phyloP scores from a whole-genome alignment of 2,113 vertebrate genomes.

The Sula dactylatra region DNA sequence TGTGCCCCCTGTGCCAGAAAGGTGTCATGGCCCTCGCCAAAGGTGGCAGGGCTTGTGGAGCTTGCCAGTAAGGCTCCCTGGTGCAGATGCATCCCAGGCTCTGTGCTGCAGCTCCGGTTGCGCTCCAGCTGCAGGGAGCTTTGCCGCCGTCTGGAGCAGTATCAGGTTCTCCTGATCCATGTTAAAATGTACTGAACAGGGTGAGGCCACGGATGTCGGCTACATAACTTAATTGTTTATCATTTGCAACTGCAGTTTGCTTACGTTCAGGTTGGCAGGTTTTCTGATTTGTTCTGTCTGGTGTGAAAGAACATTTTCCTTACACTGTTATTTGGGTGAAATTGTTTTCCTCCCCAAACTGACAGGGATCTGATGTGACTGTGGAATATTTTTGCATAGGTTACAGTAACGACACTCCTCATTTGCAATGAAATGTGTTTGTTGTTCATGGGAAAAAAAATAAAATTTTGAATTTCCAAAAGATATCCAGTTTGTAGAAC shows the following conservation, averaged over 20 bases:
- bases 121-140: background rate
- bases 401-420: background rate
- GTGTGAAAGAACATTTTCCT: background rate
- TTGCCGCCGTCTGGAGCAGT: too few relatives aligned
- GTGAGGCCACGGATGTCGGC: background rate
- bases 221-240: background rate
- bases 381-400: background rate
- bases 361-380: background rate
- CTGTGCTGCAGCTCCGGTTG: background rate
- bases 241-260: background rate
- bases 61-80: too few relatives aligned
- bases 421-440: fast-evolving
- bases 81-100: too few relatives aligned
- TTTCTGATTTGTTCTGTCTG: background rate
- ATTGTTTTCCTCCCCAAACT: background rate
- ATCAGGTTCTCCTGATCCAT: background rate
- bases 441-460: background rate
- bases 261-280: background rate
- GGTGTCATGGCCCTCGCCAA: too few relatives aligned
- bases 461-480: background rate
- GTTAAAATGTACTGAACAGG: too few relatives aligned
- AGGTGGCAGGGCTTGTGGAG: background rate
- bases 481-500: background rate
- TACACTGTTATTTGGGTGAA: background rate
- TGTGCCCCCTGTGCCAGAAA: too few relatives aligned